These are phyloP conservation scores for Melospiza georgiana DNA, from an alignment of 2,113 vertebrate genomes.

Conservation along the genomic window DNA sequence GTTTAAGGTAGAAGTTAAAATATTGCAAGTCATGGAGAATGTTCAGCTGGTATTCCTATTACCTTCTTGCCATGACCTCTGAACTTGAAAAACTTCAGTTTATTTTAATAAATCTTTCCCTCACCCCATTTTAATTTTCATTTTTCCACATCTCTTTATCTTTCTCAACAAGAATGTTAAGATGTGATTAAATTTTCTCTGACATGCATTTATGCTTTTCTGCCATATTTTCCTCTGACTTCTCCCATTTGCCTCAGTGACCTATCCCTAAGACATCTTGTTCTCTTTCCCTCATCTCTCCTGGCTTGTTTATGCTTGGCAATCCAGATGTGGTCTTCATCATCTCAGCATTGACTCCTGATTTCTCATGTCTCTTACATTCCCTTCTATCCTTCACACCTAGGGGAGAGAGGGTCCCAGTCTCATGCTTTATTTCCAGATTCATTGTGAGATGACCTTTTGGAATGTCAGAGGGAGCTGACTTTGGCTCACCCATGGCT, in stretches of 20 bases:
- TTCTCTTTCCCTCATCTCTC: neutral
- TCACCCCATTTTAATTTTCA: neutral
- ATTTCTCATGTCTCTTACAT: neutral
- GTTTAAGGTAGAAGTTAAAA: neutral
- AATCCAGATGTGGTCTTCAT: neutral
- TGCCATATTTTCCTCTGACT: neutral
- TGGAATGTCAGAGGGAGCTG: neutral
- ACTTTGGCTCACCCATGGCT: neutral
- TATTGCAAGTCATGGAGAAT: neutral
- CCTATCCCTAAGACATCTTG: neutral
- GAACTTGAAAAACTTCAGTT: neutral
- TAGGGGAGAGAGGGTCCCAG: neutral
- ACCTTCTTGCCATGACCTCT: neutral
- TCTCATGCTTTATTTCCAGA: neutral
- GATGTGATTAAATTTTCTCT: neutral
- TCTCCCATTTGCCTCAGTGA: neutral
- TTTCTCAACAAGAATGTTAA: neutral
- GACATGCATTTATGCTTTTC: neutral
- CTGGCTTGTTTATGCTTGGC: neutral
- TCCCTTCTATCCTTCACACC: neutral
- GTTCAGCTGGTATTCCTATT: neutral
- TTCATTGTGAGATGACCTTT: neutral
- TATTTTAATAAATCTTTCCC: neutral
- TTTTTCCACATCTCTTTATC: neutral
- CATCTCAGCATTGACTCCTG: neutral